Evolutionary conservation across 2,888 invertebrate genomes (phyloP).

Genomic region (Myopa tessellatipennis): DNA sequence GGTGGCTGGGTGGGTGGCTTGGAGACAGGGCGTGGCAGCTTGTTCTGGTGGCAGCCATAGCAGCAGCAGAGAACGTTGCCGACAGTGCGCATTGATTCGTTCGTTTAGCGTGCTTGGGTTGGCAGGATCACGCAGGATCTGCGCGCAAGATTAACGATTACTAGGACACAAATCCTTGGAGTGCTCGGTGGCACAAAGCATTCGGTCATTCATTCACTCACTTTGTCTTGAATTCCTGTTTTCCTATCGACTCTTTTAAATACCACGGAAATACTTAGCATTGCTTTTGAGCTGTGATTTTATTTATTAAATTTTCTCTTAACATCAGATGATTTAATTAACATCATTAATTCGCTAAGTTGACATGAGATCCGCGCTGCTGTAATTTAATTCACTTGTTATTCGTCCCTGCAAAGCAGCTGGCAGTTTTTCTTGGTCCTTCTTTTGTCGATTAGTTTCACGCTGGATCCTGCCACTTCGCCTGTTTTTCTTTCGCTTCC

Average conservation of each 20-base stretch:
- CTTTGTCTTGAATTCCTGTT: too few species aligned
- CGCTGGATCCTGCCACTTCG: too few species aligned
- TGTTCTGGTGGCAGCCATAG: background rate
- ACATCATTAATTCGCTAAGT: background rate
- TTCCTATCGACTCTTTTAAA: too few species aligned
- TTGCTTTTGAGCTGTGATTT: too few species aligned
- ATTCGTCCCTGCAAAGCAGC: background rate
- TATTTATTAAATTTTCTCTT: too few species aligned
- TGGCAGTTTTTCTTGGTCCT: background rate
- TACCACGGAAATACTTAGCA: too few species aligned
- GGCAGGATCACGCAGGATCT: background rate
- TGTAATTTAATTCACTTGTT: background rate
- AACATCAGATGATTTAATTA: background rate
- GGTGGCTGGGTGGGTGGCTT: background rate
- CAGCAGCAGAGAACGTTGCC: too few species aligned
- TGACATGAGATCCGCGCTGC: background rate
- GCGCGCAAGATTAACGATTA: background rate
- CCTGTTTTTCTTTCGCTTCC: background rate
- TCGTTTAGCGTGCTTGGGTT: background rate
- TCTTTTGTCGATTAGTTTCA: background rate
- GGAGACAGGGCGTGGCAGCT: background rate
- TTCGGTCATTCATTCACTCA: too few species aligned
- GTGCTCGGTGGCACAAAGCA: background rate
- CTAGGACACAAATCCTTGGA: background rate
- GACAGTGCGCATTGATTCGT: background rate